A percentile compares a stretch with the other conserved stretches of the same genome.
Conservation (phyloP, 37 sponge, comb jelly and placozoan genomes). For the Bolinopsis microptera region DNA sequence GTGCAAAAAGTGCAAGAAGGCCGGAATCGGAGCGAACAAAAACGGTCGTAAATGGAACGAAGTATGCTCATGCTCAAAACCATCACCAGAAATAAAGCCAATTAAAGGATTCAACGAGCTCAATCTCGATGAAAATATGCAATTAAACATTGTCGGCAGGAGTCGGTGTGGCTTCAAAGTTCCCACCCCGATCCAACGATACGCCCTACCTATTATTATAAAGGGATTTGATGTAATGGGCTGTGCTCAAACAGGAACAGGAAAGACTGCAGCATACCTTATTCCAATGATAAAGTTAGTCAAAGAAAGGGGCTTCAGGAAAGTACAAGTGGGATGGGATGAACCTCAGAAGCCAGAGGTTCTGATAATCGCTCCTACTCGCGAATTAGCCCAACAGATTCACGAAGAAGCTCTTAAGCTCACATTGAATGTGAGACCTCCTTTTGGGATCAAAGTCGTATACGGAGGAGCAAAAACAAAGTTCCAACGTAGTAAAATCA, state of each 20-base stretch:
- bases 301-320: slow-evolving; percentile 69
- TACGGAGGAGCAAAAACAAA: slow-evolving; percentile 88
- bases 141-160: neutral
- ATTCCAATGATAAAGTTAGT: slow-evolving; percentile 82
- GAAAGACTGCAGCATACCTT: slow-evolving; percentile 96
- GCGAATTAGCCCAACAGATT: slow-evolving; percentile 91
- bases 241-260: slow-evolving; percentile 97
- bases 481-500: slow-evolving; percentile 76
- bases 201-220: slow-evolving; percentile 79
- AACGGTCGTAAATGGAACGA: neutral
- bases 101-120: neutral
- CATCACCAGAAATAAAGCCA: neutral
- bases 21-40: neutral
- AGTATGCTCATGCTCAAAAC: neutral
- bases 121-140: neutral
- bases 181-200: slow-evolving; percentile 93
- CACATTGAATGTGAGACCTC: slow-evolving; percentile 71
- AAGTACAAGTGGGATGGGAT: neutral
- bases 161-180: neutral
- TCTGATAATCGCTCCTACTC: slow-evolving; percentile 86
- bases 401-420: slow-evolving; percentile 87
- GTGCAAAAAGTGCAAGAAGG: neutral
- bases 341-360: slow-evolving; percentile 71
- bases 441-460: slow-evolving; percentile 74
- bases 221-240: slow-evolving; percentile 87